Evolutionary conservation across 2,797 vertebrate genomes (phyloP), one percentile per base, ranked within the genome.

Genomic region (Cichlasoma orientale): DNA sequence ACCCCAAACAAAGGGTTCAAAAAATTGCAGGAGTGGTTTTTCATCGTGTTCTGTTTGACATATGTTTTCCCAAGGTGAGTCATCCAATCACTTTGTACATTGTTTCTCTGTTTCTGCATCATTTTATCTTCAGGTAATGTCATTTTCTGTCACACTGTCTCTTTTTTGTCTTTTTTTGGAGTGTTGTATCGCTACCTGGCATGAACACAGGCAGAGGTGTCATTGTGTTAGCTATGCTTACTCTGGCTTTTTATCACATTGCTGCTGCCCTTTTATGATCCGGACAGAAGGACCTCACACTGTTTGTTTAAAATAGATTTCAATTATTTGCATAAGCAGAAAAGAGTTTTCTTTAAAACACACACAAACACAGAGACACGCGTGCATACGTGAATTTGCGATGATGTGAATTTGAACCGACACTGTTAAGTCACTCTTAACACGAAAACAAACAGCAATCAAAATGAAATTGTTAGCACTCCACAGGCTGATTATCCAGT

Each of bases 111-210:
- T 72, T 18, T 47, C 36, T 21, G 25, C 44, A 47, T n/a, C 25
- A 31, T 47, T 47, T 72, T 57, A 57, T 73, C 70, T 44, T 68
- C 25, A 29, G 10, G 27, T 68, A 68, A 8, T 50, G 25, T 68
- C 41, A 68, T 68, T 68, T 50, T 50, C 44, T 50, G 10, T 68
- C 44, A 18, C 25, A 50, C 6, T 29, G 25, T 44, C 61, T 13
- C 63, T 68, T 50, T 68, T 50, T 29, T 29, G 41, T 50, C 18
- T 29, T 68, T 12, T 52, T 68, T 68, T 68, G 4, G 6, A 50
- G 59, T 11, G 57, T 75, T 78, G 80, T 77, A 75, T 82, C 59
- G 50, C 82, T 68, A n/a, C 57, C 72, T 55, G 70, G 71, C 56
- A 68, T 31, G 18, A 79, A 56, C 31, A 82, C 81, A 79, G 55